Evolutionary conservation across 2,888 invertebrate species (phyloP), one percentile per base, ranked within the genome.

Genomic region (Ganaspis brasiliensis): DNA sequence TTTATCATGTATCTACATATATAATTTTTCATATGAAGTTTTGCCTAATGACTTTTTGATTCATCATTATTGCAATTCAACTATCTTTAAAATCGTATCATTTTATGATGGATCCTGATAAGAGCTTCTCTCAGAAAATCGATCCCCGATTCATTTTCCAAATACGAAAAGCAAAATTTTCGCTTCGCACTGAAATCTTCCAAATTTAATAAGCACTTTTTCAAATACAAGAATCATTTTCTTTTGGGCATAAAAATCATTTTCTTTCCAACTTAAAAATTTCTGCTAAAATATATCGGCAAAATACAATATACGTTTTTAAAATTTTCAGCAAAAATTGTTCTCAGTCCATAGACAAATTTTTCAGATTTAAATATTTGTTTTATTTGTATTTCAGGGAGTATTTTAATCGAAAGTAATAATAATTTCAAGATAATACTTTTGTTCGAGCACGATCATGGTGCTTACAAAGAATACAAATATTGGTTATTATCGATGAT

Each of bases 1-100:
- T 81, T 85, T 87, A 89, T 82, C 82, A 84, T 88, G 88, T 89
- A 89, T 89, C 89, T 91, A 89, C 89, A 90, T 87, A 86, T 85
- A 87, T 86, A 87, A 87, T 82, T 84, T 86, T 77, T 61, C 77
- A 80, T 74, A 76, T 67, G 74, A 73, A 77, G 79, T 74, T 77
- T 77, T 74, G 79, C 77, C 76, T 77, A 80, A 77, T 79, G 78
- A 79, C 74, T 74, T 81, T 77, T 73, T 77, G 75, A 40, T 74
- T 72, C 74, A 76, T 78, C 76, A 78, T 79, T 81, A 82, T 82
- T 84, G 82, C 82, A 76, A 74, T 81, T 82, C 77, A 82, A 78
- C 84, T 87, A 85, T 76, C 76, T 79, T 78, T 81, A 40, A 67
- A 78, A 79, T 76, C 80, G 79, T 79, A 79, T 61, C 77, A 78